phyloP scores from a whole-genome alignment of 2,797 vertebrate species.

The Sebastes ruberrimus region DNA sequence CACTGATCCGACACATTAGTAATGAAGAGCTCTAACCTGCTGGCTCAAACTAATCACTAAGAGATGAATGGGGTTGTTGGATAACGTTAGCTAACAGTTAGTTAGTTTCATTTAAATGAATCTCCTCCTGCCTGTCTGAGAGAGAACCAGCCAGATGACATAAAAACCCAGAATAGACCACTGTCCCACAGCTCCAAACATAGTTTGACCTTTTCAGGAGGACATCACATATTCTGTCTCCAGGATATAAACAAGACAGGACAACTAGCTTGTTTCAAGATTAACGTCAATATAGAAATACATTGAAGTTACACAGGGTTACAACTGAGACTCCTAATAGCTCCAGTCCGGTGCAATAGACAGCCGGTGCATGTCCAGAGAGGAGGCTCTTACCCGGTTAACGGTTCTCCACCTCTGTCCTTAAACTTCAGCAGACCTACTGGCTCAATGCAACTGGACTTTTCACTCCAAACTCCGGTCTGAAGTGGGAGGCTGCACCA shows the following conservation, averaged over 20 bases:
- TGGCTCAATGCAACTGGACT: background rate
- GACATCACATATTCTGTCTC: background rate
- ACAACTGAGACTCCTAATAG: background rate
- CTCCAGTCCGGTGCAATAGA: background rate
- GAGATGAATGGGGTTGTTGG: background rate
- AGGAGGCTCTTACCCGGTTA: conserved; percentile 35
- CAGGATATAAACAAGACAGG: background rate
- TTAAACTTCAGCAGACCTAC: background rate
- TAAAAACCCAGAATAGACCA: conserved; percentile 33
- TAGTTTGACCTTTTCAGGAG: conserved; percentile 41
- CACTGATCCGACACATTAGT: too few relatives aligned
- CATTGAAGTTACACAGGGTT: background rate
- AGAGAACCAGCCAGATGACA: conserved; percentile 3
- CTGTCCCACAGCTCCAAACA: conserved; percentile 40
- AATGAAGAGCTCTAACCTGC: background rate
- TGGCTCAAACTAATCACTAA: background rate
- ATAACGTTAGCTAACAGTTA: background rate
- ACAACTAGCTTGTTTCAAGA: background rate
- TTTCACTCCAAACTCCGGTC: background rate
- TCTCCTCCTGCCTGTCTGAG: background rate
- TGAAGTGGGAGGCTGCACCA: background rate
- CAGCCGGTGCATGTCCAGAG: background rate
- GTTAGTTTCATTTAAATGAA: background rate
- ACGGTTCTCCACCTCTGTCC: background rate
- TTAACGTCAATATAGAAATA: background rate